A percentile compares a stretch with the other conserved stretches of the same genome.
phyloP scores from a whole-genome alignment of 1,140 invertebrate species.

The Drosophila repleta region DNA sequence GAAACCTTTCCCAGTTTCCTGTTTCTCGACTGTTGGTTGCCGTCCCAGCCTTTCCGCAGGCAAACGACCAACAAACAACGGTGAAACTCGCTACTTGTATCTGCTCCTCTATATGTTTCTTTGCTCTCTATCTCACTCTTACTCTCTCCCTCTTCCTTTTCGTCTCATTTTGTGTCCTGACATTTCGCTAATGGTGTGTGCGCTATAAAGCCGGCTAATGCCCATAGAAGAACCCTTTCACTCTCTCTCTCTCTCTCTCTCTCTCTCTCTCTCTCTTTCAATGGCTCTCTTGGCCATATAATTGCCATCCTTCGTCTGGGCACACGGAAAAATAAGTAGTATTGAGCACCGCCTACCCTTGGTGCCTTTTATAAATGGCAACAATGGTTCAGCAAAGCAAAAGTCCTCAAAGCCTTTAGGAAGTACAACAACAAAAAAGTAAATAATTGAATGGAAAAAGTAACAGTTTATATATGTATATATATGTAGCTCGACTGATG shows the following conservation, averaged over 20 bases:
- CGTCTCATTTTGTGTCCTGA: slow-evolving; percentile 1
- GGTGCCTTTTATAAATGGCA: slow-evolving; percentile 29
- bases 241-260: background rate
- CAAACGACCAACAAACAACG: slow-evolving; percentile 43
- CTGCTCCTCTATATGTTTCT: too few relatives aligned
- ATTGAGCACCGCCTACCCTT: slow-evolving; percentile 5
- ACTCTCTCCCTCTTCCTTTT: background rate
- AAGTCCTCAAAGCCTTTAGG: slow-evolving; percentile 22
- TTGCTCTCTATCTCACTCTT: background rate
- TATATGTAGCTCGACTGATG: slow-evolving; percentile 5
- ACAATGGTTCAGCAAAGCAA: slow-evolving; percentile 17
- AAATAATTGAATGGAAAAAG: slow-evolving; percentile 54
- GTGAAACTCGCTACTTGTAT: background rate
- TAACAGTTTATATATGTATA: slow-evolving; percentile 41
- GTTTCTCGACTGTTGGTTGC: background rate
- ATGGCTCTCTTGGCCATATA: slow-evolving; percentile 13
- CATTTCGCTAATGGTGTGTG: slow-evolving; percentile 53
- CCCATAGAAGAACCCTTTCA: slow-evolving; percentile 44
- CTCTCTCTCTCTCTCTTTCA: background rate
- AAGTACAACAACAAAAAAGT: slow-evolving; percentile 7
- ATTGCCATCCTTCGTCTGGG: slow-evolving; percentile 34
- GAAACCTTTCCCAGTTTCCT: background rate
- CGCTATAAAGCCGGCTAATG: slow-evolving; percentile 55
- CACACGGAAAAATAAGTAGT: slow-evolving; percentile 40
- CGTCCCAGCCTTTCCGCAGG: slow-evolving; percentile 18